phyloP scores from a whole-genome alignment of 2,797 vertebrate genomes.

The Myripristis murdjan region DNA sequence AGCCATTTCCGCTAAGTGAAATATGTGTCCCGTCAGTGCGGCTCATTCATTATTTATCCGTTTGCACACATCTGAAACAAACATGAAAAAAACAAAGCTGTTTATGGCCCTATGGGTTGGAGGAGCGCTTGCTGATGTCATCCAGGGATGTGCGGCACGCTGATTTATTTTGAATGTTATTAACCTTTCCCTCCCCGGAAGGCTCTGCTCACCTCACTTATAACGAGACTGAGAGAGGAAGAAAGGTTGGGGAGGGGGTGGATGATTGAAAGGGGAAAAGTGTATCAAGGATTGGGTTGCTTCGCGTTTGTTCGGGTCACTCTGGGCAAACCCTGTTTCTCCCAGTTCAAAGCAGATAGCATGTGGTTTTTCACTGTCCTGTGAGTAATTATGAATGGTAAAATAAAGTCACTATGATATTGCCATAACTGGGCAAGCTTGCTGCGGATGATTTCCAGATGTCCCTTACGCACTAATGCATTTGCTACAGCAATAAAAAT shows the following conservation, averaged over 20 bases:
- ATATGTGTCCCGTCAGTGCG: slow-evolving; percentile 82
- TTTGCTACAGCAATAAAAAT: slow-evolving; percentile 85
- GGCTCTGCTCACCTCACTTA: slow-evolving; percentile 64
- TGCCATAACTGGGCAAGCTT: slow-evolving; percentile 79
- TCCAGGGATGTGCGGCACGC: slow-evolving; percentile 69
- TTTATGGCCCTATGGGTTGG: slow-evolving; percentile 76
- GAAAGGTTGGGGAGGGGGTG: slow-evolving; percentile 22
- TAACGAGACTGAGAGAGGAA: slow-evolving; percentile 26
- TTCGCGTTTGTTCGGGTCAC: slow-evolving; percentile 65
- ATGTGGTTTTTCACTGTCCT: slow-evolving; percentile 81
- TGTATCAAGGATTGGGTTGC: slow-evolving; percentile 69
- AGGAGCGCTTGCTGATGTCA: slow-evolving; percentile 81
- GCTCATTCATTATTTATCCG: slow-evolving; percentile 87
- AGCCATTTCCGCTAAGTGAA: slow-evolving; percentile 84
- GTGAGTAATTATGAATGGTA: slow-evolving; percentile 87
- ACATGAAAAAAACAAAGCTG: slow-evolving; percentile 77
- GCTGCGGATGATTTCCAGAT: slow-evolving; percentile 84
- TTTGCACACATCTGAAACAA: slow-evolving; percentile 85
- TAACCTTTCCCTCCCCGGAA: slow-evolving; percentile 78
- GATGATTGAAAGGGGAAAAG: slow-evolving; percentile 44
- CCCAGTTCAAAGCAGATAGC: slow-evolving; percentile 80
- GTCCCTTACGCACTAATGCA: slow-evolving; percentile 80
- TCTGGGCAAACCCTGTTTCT: slow-evolving; percentile 61
- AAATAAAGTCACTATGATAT: slow-evolving; percentile 84
- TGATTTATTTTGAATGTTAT: slow-evolving; percentile 84